phyloP scores from a whole-genome alignment of 2,113 vertebrate genomes.

The Menura novaehollandiae region DNA sequence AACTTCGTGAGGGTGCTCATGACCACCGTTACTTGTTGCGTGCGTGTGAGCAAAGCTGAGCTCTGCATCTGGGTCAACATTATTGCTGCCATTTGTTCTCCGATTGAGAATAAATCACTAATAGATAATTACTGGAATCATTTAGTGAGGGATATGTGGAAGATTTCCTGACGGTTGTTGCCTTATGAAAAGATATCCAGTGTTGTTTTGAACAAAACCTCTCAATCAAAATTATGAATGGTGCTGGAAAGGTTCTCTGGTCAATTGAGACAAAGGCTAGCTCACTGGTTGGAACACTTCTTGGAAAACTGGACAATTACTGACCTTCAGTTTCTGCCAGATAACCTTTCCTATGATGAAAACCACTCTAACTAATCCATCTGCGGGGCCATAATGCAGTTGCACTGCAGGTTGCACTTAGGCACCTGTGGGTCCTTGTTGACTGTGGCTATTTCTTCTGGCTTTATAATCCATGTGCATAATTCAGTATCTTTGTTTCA shows the following conservation, averaged over 20 bases:
- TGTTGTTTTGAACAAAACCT: not conserved
- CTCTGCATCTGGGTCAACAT: not conserved
- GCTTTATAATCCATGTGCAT: not conserved
- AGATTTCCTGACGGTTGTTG: not conserved
- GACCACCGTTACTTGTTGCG: not conserved
- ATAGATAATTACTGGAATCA: not conserved
- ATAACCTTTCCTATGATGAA: not conserved
- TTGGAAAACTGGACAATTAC: not conserved
- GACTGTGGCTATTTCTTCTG: not conserved
- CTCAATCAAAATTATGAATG: not conserved
- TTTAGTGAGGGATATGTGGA: not conserved
- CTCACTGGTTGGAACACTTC: not conserved
- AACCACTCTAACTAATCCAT: not conserved
- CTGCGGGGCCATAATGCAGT: not conserved
- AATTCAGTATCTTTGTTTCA: not conserved
- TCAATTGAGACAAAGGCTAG: not conserved
- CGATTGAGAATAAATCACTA: not conserved
- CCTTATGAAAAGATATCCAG: not conserved
- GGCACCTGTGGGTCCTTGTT: not conserved
- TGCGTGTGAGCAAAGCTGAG: not conserved
- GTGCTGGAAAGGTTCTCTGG: not conserved
- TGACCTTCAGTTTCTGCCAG: not conserved
- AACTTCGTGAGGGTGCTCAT: not conserved
- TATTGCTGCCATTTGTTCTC: not conserved
- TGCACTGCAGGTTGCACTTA: not conserved